These are phyloP conservation scores for Aporophyla nigra DNA, from an alignment of 2,888 invertebrate genomes.

Conservation along the genomic window DNA sequence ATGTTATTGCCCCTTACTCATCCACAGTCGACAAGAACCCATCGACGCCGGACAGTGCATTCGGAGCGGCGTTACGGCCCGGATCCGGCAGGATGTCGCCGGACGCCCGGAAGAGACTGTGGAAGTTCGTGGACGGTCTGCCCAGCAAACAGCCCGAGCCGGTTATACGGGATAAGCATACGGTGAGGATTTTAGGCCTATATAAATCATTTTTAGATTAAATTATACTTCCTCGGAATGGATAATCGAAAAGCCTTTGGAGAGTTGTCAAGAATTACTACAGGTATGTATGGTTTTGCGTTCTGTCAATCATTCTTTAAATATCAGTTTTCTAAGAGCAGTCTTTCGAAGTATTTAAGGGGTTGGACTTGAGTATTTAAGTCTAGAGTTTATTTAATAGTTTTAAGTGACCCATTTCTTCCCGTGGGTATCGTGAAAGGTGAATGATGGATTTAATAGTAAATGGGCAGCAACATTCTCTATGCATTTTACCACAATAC, in stretches of 20 bases:
- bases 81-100: conserved; percentile 82
- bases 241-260: neutral
- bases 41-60: conserved; percentile 86
- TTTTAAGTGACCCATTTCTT: too few species aligned
- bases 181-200: conserved; percentile 69
- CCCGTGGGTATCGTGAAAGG: too few species aligned
- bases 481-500: too few species aligned
- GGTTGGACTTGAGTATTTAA: neutral
- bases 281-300: neutral
- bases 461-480: too few species aligned
- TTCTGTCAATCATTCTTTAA: neutral
- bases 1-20: neutral
- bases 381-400: neutral
- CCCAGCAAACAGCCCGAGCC: conserved; percentile 74
- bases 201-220: neutral
- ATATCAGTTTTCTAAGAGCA: neutral
- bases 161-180: conserved; percentile 69
- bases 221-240: neutral
- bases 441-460: too few species aligned
- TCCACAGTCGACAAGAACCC: conserved; percentile 77
- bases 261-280: neutral
- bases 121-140: conserved; percentile 81
- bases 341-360: neutral
- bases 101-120: conserved; percentile 83
- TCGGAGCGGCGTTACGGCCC: conserved; percentile 84